These are phyloP conservation scores for Caenorhabditis latens DNA, from an alignment of 1,140 invertebrate species.

Conservation along the genomic window DNA sequence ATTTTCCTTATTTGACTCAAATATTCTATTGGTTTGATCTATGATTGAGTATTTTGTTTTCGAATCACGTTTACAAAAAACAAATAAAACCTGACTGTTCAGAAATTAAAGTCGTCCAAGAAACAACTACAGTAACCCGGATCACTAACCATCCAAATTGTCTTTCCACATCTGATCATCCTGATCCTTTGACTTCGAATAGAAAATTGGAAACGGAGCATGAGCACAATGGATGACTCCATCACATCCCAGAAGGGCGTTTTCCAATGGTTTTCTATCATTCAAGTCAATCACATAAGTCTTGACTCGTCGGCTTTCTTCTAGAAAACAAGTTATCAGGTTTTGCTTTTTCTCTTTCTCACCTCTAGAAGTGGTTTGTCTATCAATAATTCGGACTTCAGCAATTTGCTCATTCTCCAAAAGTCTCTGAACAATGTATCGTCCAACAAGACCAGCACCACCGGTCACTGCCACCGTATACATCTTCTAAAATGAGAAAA, in stretches of 20 bases:
- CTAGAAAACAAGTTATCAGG: background rate
- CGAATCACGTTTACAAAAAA: no score
- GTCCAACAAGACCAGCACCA: conserved; percentile 53
- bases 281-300: conserved; percentile 19
- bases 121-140: background rate
- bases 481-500: conserved; percentile 15
- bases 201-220: conserved; percentile 42
- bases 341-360: background rate
- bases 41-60: no score
- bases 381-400: conserved; percentile 53
- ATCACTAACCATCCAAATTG: conserved; percentile 55
- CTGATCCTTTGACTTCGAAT: conserved; percentile 47
- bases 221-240: conserved; percentile 56
- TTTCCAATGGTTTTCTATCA: conserved; percentile 31
- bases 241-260: conserved; percentile 49
- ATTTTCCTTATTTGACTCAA: no score
- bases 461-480: conserved; percentile 57
- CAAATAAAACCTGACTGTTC: no score
- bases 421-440: conserved; percentile 48
- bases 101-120: no score
- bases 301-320: conserved; percentile 29
- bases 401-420: conserved; percentile 53
- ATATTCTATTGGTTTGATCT: no score
- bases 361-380: background rate
- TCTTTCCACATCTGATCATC: conserved; percentile 57